Conservation (phyloP, 2,888 invertebrate species). For the Zootermopsis nevadensis region DNA sequence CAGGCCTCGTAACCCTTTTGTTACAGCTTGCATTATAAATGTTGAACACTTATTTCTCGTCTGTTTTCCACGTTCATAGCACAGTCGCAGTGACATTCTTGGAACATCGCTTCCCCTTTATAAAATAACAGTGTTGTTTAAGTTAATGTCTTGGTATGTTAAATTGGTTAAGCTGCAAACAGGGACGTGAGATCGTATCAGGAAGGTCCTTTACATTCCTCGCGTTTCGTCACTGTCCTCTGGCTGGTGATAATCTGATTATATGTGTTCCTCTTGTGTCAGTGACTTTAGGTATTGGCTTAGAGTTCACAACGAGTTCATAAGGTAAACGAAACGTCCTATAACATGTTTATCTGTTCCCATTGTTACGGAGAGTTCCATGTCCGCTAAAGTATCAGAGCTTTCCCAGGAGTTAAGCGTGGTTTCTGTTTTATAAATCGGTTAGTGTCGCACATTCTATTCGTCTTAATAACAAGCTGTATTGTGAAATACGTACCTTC, state of each 20-base stretch:
- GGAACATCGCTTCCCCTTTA: neutral
- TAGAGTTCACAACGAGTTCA: neutral
- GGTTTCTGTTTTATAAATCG: neutral
- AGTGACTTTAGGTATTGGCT: conserved; percentile 7
- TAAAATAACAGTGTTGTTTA: neutral
- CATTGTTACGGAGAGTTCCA: neutral
- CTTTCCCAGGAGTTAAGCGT: neutral
- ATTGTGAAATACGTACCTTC: conserved; percentile 3
- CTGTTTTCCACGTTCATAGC: too few relatives aligned
- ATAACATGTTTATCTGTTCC: neutral
- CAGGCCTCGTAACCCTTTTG: too few relatives aligned
- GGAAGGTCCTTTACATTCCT: neutral
- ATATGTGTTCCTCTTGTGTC: neutral
- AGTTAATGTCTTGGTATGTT: neutral
- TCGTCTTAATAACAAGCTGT: neutral
- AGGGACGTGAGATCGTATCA: neutral
- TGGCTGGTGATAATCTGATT: conserved; percentile 7
- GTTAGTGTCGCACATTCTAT: neutral
- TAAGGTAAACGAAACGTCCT: too few relatives aligned
- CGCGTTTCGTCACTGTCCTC: conserved; percentile 12
- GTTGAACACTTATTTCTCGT: too few relatives aligned
- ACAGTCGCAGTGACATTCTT: too few relatives aligned
- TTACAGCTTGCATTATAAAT: too few relatives aligned
- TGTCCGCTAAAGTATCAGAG: too few relatives aligned
- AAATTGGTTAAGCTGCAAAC: neutral